Base-by-base conservation (phyloP, 2,888 invertebrate genomes). In the Drosophila quinaria region DNA sequence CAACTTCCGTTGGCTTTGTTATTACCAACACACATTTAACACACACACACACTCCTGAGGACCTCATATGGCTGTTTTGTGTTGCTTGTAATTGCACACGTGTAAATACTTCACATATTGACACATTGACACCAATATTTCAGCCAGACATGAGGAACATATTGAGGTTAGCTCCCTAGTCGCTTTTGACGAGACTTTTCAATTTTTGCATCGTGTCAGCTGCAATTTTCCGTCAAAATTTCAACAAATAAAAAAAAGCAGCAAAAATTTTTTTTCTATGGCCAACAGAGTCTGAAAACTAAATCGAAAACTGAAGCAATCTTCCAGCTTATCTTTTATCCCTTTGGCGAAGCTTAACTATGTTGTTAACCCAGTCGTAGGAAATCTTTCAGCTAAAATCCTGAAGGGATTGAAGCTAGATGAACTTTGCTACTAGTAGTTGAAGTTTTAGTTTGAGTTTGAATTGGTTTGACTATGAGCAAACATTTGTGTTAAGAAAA, bases 61-160 rank as follows among this genome's bases (percentile, higher is more conserved):
- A 39, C n/a, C 47, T 64, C 19, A 10, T 64, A 50, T 29, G 59
- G 58, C 31, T 64, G 64, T 44, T 72, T 78, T 77, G 72, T 87
- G 71, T 73, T 66, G 78, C 75, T 80, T 84, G 85, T 84, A 87
- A 84, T 84, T 84, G 87, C 84, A 35, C 73, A 85, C 82, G 82
- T 85, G 87, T 85, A 76, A 87, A 74, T 78, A 82, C 76, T 76
- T 85, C 63, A 72, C 62, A 70, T 70, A 85, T 87, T 84, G 87
- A 78, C 87, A 80, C 76, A 82, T 80, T 87, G 84, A 85, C 85
- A 82, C 65, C 86, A 87, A 85, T 84, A 74, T 75, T 70, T 74
- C 54, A 59, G 47, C 56, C 56, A 51, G 22, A 52, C 46, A 61
- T 37, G 29, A 4, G 39, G 52, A 65, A 65, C 63, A 69, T 72